phyloP scores from a whole-genome alignment of 1,140 invertebrate genomes.

The Arion vulgaris region DNA sequence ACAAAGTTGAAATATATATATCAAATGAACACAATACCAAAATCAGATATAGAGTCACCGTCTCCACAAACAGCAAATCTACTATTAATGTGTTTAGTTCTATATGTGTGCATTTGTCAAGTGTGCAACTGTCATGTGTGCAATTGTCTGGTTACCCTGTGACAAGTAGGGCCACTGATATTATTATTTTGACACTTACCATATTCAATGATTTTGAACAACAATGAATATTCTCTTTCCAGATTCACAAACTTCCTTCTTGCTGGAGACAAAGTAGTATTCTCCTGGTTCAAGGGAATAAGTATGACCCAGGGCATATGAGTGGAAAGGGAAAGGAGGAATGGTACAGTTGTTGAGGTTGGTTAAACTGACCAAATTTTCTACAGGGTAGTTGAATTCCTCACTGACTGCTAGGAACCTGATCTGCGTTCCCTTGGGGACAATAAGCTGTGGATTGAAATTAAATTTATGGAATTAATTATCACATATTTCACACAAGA shows the following conservation, averaged over 20 bases:
- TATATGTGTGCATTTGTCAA: too few species aligned
- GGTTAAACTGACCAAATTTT: conserved; percentile 29
- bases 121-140: too few species aligned
- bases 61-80: too few species aligned
- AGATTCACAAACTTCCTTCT: neutral
- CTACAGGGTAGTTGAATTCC: neutral
- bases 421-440: neutral
- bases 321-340: neutral
- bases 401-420: neutral
- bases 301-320: neutral
- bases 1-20: too few species aligned
- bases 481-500: too few species aligned
- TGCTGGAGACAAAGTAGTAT: conserved; percentile 18
- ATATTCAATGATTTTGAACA: neutral
- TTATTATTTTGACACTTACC: neutral
- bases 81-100: too few species aligned
- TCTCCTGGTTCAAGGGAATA: conserved; percentile 24
- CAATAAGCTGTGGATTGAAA: conserved; percentile 1
- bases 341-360: conserved; percentile 11
- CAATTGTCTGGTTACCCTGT: too few species aligned
- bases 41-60: too few species aligned
- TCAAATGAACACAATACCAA: too few species aligned
- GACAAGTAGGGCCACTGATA: too few species aligned
- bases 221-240: conserved; percentile 1
- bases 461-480: too few species aligned